Evolutionary conservation across 2,888 invertebrate genomes (phyloP).

Genomic region (Neuroscelio doddi): DNA sequence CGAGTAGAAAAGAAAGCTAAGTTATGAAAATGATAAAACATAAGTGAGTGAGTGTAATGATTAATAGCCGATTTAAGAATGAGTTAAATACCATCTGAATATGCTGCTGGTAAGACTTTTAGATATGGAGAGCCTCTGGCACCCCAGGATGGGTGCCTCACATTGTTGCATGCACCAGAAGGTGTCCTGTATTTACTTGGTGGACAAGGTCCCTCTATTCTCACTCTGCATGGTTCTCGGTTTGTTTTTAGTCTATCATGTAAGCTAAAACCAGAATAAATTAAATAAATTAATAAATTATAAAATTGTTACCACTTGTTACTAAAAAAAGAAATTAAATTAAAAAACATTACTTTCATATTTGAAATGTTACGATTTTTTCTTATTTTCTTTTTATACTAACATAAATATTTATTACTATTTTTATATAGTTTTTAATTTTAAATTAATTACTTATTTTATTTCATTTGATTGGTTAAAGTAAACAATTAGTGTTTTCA

Average conservation of each 20-base stretch:
- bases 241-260: slow-evolving; percentile 50
- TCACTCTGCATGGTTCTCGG: slow-evolving; percentile 60
- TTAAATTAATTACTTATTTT: too few species aligned
- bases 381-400: too few species aligned
- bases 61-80: slow-evolving; percentile 15
- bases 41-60: slow-evolving; percentile 4
- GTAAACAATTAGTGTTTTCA: too few species aligned
- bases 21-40: slow-evolving; percentile 9
- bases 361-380: too few species aligned
- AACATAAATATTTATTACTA: too few species aligned
- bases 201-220: slow-evolving; percentile 78
- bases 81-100: slow-evolving; percentile 78
- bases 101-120: slow-evolving; percentile 81
- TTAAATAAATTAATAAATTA: slow-evolving; percentile 1
- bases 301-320: background rate
- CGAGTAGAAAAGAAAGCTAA: slow-evolving; percentile 7
- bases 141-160: slow-evolving; percentile 88
- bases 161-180: slow-evolving; percentile 91
- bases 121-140: slow-evolving; percentile 85
- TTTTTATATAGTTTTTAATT: too few species aligned
- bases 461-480: too few species aligned
- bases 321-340: too few species aligned
- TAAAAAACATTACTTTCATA: too few species aligned
- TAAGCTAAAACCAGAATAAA: slow-evolving; percentile 48
- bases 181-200: slow-evolving; percentile 88